Evolutionary conservation across 2,113 vertebrate genomes (phyloP).

Genomic region (Carassius carassius): DNA sequence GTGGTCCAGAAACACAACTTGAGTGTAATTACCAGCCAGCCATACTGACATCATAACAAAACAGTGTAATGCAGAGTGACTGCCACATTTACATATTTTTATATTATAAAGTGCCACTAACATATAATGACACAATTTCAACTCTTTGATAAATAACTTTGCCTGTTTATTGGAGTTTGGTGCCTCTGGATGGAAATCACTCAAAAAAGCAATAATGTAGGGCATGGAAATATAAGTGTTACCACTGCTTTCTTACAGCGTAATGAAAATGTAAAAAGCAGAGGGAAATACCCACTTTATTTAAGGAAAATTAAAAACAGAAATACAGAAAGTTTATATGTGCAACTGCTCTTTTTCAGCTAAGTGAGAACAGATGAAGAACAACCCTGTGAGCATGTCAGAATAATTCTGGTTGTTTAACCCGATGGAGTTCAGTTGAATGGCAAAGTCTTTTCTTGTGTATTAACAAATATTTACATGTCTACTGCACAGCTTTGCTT

Average conservation of each 20-base stretch:
- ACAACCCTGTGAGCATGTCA: neutral
- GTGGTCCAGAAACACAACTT: slow-evolving; percentile 19
- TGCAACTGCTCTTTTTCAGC: too few species aligned
- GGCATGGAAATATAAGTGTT: neutral
- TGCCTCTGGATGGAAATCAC: neutral
- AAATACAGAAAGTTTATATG: too few species aligned
- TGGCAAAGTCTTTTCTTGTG: neutral
- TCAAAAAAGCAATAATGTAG: neutral
- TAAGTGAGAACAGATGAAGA: neutral
- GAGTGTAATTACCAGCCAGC: slow-evolving; percentile 8
- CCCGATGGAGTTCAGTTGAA: neutral
- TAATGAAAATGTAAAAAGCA: neutral
- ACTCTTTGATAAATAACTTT: slow-evolving; percentile 14
- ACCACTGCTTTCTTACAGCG: neutral
- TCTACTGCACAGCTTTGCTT: neutral
- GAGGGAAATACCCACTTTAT: neutral
- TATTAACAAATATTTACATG: neutral
- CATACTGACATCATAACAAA: slow-evolving; percentile 35
- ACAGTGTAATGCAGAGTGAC: slow-evolving; percentile 22
- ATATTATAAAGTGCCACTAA: slow-evolving; percentile 24
- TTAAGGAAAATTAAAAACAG: neutral
- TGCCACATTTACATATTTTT: slow-evolving; percentile 12
- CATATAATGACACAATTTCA: neutral
- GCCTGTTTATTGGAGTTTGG: neutral
- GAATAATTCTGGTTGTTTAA: neutral